Percentiles rank a stretch among this genome's conserved stretches.
These are phyloP conservation scores for Ametastegia equiseti DNA, from an alignment of 2,888 invertebrate species.

Conservation along the genomic window DNA sequence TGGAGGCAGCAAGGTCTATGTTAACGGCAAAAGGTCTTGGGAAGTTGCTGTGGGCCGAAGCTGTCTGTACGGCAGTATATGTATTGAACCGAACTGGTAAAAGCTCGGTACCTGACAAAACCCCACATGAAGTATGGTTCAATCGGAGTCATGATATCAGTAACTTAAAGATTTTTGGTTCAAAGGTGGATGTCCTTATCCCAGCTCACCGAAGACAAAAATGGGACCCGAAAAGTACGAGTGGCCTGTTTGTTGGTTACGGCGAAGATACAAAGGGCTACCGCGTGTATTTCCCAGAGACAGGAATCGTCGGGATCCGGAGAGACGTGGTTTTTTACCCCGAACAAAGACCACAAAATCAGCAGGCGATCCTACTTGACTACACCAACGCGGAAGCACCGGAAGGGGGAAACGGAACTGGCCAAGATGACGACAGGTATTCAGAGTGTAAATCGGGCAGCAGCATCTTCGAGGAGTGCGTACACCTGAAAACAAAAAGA, in stretches of 20 bases:
- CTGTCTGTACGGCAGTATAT: constrained; percentile 66
- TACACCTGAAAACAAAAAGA: constrained; percentile 4
- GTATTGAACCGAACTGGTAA: constrained; percentile 66
- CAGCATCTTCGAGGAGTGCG: neutral
- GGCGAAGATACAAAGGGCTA: constrained; percentile 61
- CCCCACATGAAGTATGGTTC: constrained; percentile 65
- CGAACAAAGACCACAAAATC: neutral
- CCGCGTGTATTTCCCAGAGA: constrained; percentile 57
- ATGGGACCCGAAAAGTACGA: constrained; percentile 51
- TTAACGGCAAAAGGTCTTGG: constrained; percentile 55
- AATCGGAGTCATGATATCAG: constrained; percentile 50
- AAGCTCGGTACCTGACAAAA: constrained; percentile 56
- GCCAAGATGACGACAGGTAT: neutral
- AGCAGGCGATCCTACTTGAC: neutral
- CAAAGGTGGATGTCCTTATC: constrained; percentile 63
- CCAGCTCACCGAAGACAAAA: constrained; percentile 61
- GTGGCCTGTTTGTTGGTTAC: constrained; percentile 63
- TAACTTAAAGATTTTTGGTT: constrained; percentile 59
- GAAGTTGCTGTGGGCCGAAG: constrained; percentile 69
- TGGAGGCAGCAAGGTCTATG: constrained; percentile 57
- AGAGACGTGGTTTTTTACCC: constrained; percentile 45
- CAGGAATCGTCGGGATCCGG: neutral
- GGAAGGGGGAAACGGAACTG: neutral
- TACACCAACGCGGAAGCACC: neutral
- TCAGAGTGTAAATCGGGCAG: neutral